phyloP scores from a whole-genome alignment of 1,140 invertebrate species.

The Zaprionus ghesquierei region DNA sequence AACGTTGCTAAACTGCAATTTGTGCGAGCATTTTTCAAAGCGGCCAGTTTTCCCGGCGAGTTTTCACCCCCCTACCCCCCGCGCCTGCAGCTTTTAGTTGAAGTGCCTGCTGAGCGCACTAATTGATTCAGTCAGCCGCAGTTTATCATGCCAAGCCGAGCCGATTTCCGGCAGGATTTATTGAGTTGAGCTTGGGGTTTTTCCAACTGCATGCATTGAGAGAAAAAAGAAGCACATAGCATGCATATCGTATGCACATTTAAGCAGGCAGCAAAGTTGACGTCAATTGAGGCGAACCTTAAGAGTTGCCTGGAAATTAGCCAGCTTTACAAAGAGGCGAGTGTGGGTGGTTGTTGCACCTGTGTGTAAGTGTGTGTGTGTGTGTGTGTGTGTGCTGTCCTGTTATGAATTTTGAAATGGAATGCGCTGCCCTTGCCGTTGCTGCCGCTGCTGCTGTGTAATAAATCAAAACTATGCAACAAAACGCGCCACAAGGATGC shows the following conservation, averaged over 20 bases:
- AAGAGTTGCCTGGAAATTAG: conserved; percentile 21
- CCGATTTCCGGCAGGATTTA: not conserved
- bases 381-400: conserved; percentile 40
- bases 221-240: not conserved
- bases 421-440: conserved; percentile 43
- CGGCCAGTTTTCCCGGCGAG: too few species aligned
- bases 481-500: conserved; percentile 77
- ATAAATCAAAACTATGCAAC: conserved; percentile 81
- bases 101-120: conserved; percentile 47
- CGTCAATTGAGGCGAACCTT: conserved; percentile 20
- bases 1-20: conserved; percentile 8
- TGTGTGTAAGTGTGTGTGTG: not conserved
- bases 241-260: too few species aligned
- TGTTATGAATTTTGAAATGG: conserved; percentile 78
- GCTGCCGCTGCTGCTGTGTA: conserved; percentile 39
- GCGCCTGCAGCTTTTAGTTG: conserved; percentile 47
- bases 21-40: conserved; percentile 44
- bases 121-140: conserved; percentile 57
- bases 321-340: too few species aligned
- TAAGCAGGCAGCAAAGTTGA: conserved; percentile 8
- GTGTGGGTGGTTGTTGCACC: conserved; percentile 24
- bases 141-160: conserved; percentile 16
- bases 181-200: not conserved
- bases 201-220: conserved; percentile 9
- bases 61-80: too few species aligned